phyloP scores from a whole-genome alignment of 92 coral and sea anemone genomes.

The Anthopleura xanthogrammica region DNA sequence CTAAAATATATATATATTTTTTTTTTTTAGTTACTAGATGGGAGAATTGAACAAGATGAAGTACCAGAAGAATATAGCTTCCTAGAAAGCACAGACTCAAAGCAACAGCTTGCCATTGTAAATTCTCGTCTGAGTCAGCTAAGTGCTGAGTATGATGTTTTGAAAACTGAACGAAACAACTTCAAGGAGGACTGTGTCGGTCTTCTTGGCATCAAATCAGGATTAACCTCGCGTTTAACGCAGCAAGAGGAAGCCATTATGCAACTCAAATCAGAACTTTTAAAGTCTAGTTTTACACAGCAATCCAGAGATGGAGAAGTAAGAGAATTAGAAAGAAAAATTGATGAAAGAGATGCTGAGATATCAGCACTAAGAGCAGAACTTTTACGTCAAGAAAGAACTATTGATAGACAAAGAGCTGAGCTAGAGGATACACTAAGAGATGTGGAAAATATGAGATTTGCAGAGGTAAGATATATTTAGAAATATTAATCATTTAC shows the following conservation, averaged over 20 bases:
- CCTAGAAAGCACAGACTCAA: conserved; percentile 70
- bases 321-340: conserved; percentile 65
- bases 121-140: conserved; percentile 84
- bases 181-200: conserved; percentile 85
- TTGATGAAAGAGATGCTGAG: conserved; percentile 84
- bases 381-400: conserved; percentile 71
- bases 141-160: conserved; percentile 78
- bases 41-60: conserved; percentile 78
- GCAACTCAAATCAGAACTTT: conserved; percentile 86
- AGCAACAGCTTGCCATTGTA: conserved; percentile 84
- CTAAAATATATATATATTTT: neutral
- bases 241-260: conserved; percentile 89
- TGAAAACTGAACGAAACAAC: conserved; percentile 88
- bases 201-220: conserved; percentile 81
- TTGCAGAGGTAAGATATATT: conserved; percentile 66
- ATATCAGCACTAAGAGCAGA: conserved; percentile 78
- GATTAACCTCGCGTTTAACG: conserved; percentile 77
- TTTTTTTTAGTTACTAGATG: conserved; percentile 63
- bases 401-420: conserved; percentile 74
- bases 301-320: conserved; percentile 75
- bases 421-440: conserved; percentile 78
- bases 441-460: conserved; percentile 72
- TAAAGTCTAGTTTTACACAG: conserved; percentile 79
- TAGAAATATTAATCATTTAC: too few relatives aligned
- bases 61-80: conserved; percentile 75